A percentile compares a stretch with the other conserved stretches of the same genome.
phyloP scores from a whole-genome alignment of 2,888 invertebrate species.

The Peribatodes rhomboidaria region DNA sequence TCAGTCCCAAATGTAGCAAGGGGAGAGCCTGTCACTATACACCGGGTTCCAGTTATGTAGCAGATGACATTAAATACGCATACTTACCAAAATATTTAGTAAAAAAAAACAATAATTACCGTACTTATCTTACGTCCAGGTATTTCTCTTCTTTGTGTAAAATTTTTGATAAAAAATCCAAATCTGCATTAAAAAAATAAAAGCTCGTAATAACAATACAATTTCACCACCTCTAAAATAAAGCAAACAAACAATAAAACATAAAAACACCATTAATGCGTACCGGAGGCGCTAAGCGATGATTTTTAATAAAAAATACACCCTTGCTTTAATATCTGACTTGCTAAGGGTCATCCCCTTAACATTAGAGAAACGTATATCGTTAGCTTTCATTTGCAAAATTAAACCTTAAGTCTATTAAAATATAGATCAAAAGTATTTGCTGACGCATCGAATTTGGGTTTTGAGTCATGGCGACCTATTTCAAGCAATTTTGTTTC shows the following conservation, averaged over 20 bases:
- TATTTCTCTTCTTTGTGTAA: too few species aligned
- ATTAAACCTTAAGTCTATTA: neutral
- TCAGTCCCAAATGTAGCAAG: too few species aligned
- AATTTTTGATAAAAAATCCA: too few species aligned
- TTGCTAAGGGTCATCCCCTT: constrained; percentile 58
- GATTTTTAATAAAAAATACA: constrained; percentile 80
- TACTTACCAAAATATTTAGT: too few species aligned
- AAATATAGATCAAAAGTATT: constrained; percentile 9
- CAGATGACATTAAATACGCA: too few species aligned
- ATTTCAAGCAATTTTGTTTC: neutral
- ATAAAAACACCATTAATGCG: constrained; percentile 60
- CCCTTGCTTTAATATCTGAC: constrained; percentile 75
- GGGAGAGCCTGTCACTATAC: too few species aligned
- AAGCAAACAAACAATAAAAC: constrained; percentile 65
- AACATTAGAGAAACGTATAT: constrained; percentile 37
- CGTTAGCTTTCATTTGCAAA: constrained; percentile 11
- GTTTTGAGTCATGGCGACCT: neutral
- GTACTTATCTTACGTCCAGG: too few species aligned
- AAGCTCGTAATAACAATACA: neutral
- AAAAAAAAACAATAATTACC: too few species aligned
- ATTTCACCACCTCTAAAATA: constrained; percentile 38
- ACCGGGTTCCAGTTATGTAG: too few species aligned
- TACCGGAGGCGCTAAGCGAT: constrained; percentile 68
- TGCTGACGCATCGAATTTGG: neutral
- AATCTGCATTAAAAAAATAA: too few species aligned